These are phyloP conservation scores for Cecidostiba fungosa DNA, from an alignment of 2,888 invertebrate genomes.

Conservation along the genomic window DNA sequence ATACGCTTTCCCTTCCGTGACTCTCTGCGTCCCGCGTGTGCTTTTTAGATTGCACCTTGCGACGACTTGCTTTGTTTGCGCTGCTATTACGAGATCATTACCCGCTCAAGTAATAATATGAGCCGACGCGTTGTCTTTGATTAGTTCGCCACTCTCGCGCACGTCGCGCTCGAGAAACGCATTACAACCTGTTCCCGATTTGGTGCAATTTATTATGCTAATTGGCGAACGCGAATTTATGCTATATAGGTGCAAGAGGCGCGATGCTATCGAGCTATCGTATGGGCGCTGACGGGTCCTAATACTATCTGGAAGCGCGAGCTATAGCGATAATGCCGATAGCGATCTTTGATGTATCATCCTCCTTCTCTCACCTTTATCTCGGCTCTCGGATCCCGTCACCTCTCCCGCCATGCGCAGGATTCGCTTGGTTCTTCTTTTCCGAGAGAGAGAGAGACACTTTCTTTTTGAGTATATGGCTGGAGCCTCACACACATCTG, in stretches of 20 bases:
- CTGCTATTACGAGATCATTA: too few relatives aligned
- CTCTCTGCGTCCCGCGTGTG: background rate
- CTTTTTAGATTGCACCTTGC: slow-evolving; percentile 54
- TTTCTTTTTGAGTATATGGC: background rate
- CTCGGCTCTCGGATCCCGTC: slow-evolving; percentile 50
- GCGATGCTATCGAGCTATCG: slow-evolving; percentile 72
- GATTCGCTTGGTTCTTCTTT: slow-evolving; percentile 29
- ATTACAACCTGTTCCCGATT: background rate
- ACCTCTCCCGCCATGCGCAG: slow-evolving; percentile 35
- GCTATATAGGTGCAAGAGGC: slow-evolving; percentile 76
- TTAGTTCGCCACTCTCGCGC: background rate
- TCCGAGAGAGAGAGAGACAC: background rate
- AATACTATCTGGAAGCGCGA: slow-evolving; percentile 65
- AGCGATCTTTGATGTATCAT: slow-evolving; percentile 70
- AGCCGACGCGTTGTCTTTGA: background rate
- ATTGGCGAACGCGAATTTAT: slow-evolving; percentile 77
- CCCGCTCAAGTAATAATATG: background rate
- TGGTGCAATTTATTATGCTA: slow-evolving; percentile 76
- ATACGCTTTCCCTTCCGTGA: slow-evolving; percentile 49
- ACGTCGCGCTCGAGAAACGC: background rate
- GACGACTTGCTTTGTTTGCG: too few relatives aligned
- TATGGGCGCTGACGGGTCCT: slow-evolving; percentile 70
- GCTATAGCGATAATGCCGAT: slow-evolving; percentile 69
- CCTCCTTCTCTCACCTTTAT: slow-evolving; percentile 62
- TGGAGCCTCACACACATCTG: too few relatives aligned